phyloP scores from a whole-genome alignment of 2,888 invertebrate species.

The Campoplex nolae region DNA sequence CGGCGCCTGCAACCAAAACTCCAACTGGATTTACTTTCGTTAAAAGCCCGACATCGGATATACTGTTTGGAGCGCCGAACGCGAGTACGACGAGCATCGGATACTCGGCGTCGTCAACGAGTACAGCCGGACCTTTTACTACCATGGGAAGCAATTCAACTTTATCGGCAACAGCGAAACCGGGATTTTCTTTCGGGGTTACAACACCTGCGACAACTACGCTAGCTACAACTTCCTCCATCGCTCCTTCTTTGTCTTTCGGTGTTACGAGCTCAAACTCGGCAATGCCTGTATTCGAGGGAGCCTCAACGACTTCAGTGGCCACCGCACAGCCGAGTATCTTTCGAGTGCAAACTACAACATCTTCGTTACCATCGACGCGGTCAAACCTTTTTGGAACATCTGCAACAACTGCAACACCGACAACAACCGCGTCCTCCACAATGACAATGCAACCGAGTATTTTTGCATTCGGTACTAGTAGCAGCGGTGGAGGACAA shows the following conservation, averaged over 20 bases:
- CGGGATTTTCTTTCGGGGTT: slow-evolving; percentile 58
- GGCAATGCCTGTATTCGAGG: slow-evolving; percentile 58
- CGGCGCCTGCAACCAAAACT: slow-evolving; percentile 14
- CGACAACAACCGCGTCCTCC: slow-evolving; percentile 30
- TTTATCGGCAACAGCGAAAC: slow-evolving; percentile 37
- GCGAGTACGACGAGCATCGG: slow-evolving; percentile 31
- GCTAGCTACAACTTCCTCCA: not conserved
- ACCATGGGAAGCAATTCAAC: slow-evolving; percentile 47
- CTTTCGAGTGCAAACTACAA: slow-evolving; percentile 63
- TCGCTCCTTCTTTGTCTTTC: slow-evolving; percentile 19
- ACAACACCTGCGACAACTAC: slow-evolving; percentile 31
- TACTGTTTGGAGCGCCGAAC: slow-evolving; percentile 42
- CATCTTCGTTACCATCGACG: slow-evolving; percentile 1
- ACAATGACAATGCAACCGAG: slow-evolving; percentile 10
- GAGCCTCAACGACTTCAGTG: slow-evolving; percentile 53
- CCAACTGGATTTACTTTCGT: slow-evolving; percentile 39
- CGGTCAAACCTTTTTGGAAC: slow-evolving; percentile 61
- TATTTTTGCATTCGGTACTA: slow-evolving; percentile 66
- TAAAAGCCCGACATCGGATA: slow-evolving; percentile 6
- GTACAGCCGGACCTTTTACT: slow-evolving; percentile 33
- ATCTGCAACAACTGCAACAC: slow-evolving; percentile 47
- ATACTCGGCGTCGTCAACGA: slow-evolving; percentile 34
- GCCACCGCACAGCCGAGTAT: slow-evolving; percentile 40
- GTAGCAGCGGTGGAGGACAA: slow-evolving; percentile 22
- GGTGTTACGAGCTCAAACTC: slow-evolving; percentile 15